Evolutionary conservation across 1,140 invertebrate species (phyloP).

Genomic region (Calephelis virginiensis): DNA sequence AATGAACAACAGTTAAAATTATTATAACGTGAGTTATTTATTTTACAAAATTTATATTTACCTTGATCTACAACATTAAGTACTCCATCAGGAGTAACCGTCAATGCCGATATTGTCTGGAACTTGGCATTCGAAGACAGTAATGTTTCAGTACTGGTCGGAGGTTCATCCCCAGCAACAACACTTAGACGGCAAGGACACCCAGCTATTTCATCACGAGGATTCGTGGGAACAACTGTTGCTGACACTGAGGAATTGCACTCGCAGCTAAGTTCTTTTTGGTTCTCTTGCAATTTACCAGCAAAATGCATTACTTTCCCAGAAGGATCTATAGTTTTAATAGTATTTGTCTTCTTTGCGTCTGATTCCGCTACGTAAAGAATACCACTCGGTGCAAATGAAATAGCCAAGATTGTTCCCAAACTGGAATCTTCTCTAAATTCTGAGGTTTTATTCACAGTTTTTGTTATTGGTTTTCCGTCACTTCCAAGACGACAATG

Average conservation of each 20-base stretch:
- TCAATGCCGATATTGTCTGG: constrained; percentile 93
- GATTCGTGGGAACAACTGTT: constrained; percentile 72
- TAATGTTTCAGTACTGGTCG: constrained; percentile 88
- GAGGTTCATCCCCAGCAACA: constrained; percentile 81
- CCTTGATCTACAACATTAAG: constrained; percentile 97
- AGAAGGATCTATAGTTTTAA: constrained; percentile 89
- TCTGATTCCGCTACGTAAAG: constrained; percentile 96
- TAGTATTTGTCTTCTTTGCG: constrained; percentile 92
- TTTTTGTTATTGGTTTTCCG: constrained; percentile 57
- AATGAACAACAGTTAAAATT: too few relatives aligned
- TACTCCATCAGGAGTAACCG: constrained; percentile 95
- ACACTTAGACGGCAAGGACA: constrained; percentile 79
- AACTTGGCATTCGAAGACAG: constrained; percentile 94
- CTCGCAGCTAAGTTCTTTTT: constrained; percentile 79
- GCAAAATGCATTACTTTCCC: constrained; percentile 92
- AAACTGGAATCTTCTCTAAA: constrained; percentile 76
- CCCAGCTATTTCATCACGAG: constrained; percentile 70
- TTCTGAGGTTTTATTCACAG: constrained; percentile 63
- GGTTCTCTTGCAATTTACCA: constrained; percentile 84
- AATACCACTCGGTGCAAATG: constrained; percentile 95
- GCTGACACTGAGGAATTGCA: constrained; percentile 79
- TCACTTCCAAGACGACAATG: constrained; percentile 84
- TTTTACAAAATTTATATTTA: constrained; percentile 42
- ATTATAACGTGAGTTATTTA: neutral
- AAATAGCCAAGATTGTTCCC: constrained; percentile 89